Conservation (phyloP, 2,888 invertebrate species). For the Troilus luridus region DNA sequence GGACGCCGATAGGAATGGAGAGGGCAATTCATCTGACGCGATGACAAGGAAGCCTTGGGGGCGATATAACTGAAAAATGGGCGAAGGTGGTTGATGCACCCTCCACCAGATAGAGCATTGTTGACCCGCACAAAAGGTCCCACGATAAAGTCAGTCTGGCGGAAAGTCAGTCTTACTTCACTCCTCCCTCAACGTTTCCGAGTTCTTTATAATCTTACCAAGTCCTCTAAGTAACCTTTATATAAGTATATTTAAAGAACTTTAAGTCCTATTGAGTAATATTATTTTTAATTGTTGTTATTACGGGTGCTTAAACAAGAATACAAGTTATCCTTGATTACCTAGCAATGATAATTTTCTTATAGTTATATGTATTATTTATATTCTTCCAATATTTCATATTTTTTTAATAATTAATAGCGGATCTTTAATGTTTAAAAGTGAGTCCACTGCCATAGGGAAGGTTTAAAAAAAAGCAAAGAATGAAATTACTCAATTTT, state of each 20-base stretch:
- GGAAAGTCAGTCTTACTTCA: neutral
- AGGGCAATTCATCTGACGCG: slow-evolving; percentile 26
- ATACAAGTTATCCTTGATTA: neutral
- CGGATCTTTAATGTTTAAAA: no score
- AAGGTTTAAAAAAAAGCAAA: no score
- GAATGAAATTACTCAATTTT: no score
- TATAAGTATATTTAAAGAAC: neutral
- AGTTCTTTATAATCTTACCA: neutral
- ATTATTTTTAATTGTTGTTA: neutral
- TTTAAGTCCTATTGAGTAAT: neutral
- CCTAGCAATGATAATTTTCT: no score
- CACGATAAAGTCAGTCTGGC: slow-evolving; percentile 30
- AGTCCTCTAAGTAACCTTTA: neutral
- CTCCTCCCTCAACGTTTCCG: neutral
- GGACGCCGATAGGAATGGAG: neutral
- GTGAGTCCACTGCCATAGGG: no score
- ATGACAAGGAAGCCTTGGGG: neutral
- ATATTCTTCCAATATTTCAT: no score
- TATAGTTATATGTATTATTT: no score
- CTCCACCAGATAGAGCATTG: slow-evolving; percentile 50
- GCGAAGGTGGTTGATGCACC: slow-evolving; percentile 46
- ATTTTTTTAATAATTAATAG: no score
- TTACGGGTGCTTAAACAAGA: neutral
- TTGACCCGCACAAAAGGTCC: slow-evolving; percentile 46
- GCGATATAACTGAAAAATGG: slow-evolving; percentile 54